These are phyloP conservation scores for Motacilla tschutschensis DNA, from an alignment of 2,113 vertebrate species.

Conservation along the genomic window DNA sequence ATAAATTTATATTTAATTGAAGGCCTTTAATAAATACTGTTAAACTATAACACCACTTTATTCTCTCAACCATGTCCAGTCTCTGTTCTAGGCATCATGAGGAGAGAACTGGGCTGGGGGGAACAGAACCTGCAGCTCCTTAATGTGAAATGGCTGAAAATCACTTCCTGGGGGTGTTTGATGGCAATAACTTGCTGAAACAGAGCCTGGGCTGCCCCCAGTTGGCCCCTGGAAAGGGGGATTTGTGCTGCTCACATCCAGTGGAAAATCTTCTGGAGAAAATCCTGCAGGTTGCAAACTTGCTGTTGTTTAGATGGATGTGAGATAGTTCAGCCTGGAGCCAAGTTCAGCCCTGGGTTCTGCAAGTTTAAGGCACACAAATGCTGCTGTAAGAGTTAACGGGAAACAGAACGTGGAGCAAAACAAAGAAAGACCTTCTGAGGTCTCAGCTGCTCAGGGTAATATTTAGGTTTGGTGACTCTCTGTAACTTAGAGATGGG, in stretches of 20 bases:
- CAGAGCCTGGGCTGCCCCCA: background rate
- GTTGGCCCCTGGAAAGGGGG: background rate
- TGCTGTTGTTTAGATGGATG: conserved; percentile 19
- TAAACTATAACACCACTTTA: background rate
- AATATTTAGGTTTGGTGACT: conserved; percentile 67
- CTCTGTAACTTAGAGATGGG: conserved; percentile 58
- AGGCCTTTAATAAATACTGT: background rate
- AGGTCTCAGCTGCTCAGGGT: conserved; percentile 55
- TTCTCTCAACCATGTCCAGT: background rate
- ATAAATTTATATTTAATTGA: background rate
- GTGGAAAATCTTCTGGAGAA: background rate
- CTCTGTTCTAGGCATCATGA: background rate
- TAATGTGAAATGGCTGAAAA: background rate
- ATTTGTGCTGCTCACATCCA: background rate
- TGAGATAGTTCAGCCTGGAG: conserved; percentile 23
- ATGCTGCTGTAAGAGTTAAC: conserved; percentile 32
- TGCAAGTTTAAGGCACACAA: background rate
- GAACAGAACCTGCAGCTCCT: background rate
- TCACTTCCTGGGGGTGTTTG: rapidly evolving
- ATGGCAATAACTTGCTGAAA: background rate
- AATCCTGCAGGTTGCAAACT: background rate
- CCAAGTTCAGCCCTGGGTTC: background rate
- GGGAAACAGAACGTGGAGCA: conserved; percentile 35
- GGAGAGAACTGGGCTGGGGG: background rate
- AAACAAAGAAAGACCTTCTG: conserved; percentile 42